phyloP scores from a whole-genome alignment of 2,797 vertebrate genomes.

The Odontamblyopus rebecca region DNA sequence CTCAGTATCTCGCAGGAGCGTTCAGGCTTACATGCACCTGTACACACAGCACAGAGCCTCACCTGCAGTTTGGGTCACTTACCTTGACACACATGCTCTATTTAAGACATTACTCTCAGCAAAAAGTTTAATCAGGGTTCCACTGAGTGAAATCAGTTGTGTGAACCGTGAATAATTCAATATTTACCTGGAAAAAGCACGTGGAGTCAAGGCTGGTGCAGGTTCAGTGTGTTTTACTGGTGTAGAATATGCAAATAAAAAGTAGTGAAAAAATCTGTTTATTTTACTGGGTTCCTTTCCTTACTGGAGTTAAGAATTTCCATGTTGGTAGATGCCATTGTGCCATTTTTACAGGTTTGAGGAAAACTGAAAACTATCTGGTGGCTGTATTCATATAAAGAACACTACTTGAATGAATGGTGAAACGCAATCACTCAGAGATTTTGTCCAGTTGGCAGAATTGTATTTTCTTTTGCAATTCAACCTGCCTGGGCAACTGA shows the following conservation, averaged over 20 bases:
- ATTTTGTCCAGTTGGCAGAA: too few relatives aligned
- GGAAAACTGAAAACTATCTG: too few relatives aligned
- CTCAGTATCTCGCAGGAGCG: conserved; percentile 3
- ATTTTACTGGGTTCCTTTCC: too few relatives aligned
- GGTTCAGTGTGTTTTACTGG: not conserved
- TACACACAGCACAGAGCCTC: not conserved
- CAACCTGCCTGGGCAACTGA: too few relatives aligned
- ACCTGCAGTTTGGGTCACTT: conserved; percentile 22
- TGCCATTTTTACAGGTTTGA: too few relatives aligned
- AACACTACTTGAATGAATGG: too few relatives aligned
- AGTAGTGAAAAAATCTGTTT: too few relatives aligned
- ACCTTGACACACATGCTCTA: conserved; percentile 15
- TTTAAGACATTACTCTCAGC: conserved; percentile 18
- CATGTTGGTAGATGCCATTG: too few relatives aligned
- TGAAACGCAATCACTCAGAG: too few relatives aligned
- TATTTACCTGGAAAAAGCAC: conserved; percentile 22
- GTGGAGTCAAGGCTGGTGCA: conserved; percentile 26
- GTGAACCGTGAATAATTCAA: conserved; percentile 25
- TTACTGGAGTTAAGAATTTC: not conserved
- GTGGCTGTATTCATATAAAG: too few relatives aligned
- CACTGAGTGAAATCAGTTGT: conserved; percentile 21
- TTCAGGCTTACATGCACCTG: not conserved
- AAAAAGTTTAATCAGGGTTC: conserved; percentile 40
- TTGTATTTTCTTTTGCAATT: too few relatives aligned
- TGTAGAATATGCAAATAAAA: not conserved